Conservation (phyloP, 2,113 vertebrate species). For the Bettongia penicillata region DNA sequence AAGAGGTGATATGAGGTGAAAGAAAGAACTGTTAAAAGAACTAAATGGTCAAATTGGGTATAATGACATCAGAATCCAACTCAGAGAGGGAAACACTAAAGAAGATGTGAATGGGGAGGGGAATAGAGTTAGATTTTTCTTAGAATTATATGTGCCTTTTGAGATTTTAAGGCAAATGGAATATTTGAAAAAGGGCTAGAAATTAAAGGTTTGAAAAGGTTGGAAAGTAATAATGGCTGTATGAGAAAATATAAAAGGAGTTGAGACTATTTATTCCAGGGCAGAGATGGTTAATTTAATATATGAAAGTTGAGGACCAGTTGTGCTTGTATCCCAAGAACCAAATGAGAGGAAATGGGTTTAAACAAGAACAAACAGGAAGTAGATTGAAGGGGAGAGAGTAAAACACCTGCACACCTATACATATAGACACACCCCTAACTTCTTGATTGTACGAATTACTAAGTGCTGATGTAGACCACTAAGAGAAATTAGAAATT, state of each 20-base stretch:
- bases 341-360: neutral
- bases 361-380: neutral
- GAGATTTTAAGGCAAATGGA: slow-evolving; percentile 8
- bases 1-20: slow-evolving; percentile 26
- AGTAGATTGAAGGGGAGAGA: neutral
- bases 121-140: neutral
- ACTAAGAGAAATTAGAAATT: slow-evolving; percentile 10
- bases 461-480: slow-evolving; percentile 2
- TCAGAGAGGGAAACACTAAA: neutral
- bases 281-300: neutral
- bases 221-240: slow-evolving; percentile 22
- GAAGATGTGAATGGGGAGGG: neutral
- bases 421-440: neutral
- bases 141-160: neutral
- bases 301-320: slow-evolving; percentile 21
- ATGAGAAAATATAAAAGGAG: slow-evolving; percentile 9
- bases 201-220: neutral
- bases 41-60: neutral
- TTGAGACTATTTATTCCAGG: neutral
- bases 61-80: neutral
- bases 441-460: slow-evolving; percentile 36
- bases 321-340: neutral
- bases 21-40: neutral
- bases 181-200: slow-evolving; percentile 15
- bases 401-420: neutral